Evolutionary conservation across 2,888 invertebrate species (phyloP).

Genomic region (Amaurobius ferox): DNA sequence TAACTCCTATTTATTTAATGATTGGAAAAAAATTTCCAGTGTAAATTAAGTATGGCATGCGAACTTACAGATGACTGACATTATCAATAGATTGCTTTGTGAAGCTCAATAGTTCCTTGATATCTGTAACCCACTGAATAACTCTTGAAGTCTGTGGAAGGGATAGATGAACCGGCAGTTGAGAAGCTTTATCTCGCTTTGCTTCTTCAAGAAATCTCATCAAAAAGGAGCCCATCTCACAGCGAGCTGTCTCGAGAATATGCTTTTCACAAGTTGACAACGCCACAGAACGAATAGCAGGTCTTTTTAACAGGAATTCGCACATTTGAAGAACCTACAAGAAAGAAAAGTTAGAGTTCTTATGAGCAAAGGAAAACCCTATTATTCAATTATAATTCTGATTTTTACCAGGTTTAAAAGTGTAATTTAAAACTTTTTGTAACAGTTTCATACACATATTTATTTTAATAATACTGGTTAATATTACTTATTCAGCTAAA

Average conservation of each 20-base stretch:
- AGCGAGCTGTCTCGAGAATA: background rate
- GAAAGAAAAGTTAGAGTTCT: no score
- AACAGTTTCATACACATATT: no score
- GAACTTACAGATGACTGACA: slow-evolving; percentile 56
- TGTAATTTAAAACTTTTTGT: no score
- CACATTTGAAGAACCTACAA: slow-evolving; percentile 52
- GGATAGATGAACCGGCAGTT: slow-evolving; percentile 30
- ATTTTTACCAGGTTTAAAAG: no score
- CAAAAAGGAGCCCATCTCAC: slow-evolving; percentile 36
- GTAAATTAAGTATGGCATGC: no score
- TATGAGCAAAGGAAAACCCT: no score
- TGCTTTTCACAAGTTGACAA: slow-evolving; percentile 33
- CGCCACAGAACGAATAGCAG: slow-evolving; percentile 28
- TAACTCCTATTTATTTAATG: no score
- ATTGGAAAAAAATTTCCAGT: no score
- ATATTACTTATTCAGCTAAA: no score
- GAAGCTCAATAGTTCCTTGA: slow-evolving; percentile 13
- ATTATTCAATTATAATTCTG: no score
- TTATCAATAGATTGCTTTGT: slow-evolving; percentile 27
- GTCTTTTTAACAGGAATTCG: slow-evolving; percentile 47
- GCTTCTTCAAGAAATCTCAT: slow-evolving; percentile 26
- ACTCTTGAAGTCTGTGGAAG: slow-evolving; percentile 34
- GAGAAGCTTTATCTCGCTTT: background rate
- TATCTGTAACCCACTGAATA: slow-evolving; percentile 48
- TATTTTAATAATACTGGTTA: no score